phyloP scores from a whole-genome alignment of 1,140 invertebrate species.

The Amyelois transitella region DNA sequence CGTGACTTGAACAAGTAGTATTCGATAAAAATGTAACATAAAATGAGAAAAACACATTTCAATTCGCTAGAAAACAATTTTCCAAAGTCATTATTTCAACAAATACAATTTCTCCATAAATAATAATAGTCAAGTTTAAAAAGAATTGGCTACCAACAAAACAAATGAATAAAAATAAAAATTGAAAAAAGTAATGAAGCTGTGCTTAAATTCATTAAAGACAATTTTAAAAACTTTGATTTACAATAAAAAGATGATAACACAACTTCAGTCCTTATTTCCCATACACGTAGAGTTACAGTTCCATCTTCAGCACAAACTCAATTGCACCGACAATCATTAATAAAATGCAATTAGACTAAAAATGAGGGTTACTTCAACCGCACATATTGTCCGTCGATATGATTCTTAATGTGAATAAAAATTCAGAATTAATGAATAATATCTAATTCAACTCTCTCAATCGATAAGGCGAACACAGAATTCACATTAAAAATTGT shows the following conservation, averaged over 20 bases:
- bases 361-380: conserved; percentile 9
- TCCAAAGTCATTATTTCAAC: background rate
- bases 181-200: too few species aligned
- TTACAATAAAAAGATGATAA: too few species aligned
- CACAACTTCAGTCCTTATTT: background rate
- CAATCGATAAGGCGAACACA: background rate
- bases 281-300: background rate
- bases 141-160: too few species aligned
- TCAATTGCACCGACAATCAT: conserved; percentile 18
- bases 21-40: background rate
- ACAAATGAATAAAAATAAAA: too few species aligned
- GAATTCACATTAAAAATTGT: background rate
- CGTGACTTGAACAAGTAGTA: background rate
- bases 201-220: too few species aligned
- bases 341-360: conserved; percentile 29
- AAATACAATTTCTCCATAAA: too few species aligned
- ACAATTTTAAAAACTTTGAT: too few species aligned
- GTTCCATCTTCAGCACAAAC: conserved; percentile 7
- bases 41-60: too few species aligned
- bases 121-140: too few species aligned
- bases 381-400: conserved; percentile 31
- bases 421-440: background rate
- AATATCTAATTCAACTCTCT: background rate
- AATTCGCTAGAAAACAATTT: too few species aligned
- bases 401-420: conserved; percentile 25